These are phyloP conservation scores for Colossoma macropomum DNA, from an alignment of 2,113 vertebrate species.

Conservation along the genomic window DNA sequence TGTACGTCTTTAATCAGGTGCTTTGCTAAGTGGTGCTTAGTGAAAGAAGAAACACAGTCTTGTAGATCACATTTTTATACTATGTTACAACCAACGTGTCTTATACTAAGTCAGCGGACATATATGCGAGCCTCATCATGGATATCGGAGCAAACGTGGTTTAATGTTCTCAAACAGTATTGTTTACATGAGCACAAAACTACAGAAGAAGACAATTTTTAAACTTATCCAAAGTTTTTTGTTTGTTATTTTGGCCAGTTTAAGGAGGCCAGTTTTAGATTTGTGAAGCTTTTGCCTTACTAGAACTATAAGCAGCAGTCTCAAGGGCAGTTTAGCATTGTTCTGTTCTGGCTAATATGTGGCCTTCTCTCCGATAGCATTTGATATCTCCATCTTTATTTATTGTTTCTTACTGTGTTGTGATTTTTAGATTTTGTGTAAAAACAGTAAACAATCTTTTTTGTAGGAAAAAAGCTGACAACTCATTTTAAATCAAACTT, in stretches of 20 bases:
- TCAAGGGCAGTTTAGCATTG: neutral
- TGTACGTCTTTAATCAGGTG: neutral
- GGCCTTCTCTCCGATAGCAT: conserved; percentile 28
- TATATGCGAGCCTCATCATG: neutral
- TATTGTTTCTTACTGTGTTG: conserved; percentile 44
- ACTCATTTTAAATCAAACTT: conserved; percentile 31
- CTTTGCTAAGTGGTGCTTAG: conserved; percentile 2
- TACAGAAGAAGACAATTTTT: neutral
- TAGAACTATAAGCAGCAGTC: neutral
- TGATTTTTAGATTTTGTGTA: conserved; percentile 15
- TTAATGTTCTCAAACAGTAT: conserved; percentile 19
- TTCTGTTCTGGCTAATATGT: neutral
- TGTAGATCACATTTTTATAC: neutral
- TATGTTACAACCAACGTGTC: neutral
- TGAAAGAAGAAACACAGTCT: neutral
- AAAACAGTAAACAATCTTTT: conserved; percentile 37
- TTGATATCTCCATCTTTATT: conserved; percentile 46
- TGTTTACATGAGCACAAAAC: conserved; percentile 8
- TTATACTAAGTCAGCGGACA: neutral
- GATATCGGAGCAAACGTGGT: neutral
- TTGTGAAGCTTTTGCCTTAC: conserved; percentile 17
- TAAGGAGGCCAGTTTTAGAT: conserved; percentile 15
- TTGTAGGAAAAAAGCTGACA: conserved; percentile 36
- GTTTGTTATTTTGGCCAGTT: neutral
- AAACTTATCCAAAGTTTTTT: neutral